Conservation (phyloP, 2,888 invertebrate species). For the Lasioglossum malachurum region DNA sequence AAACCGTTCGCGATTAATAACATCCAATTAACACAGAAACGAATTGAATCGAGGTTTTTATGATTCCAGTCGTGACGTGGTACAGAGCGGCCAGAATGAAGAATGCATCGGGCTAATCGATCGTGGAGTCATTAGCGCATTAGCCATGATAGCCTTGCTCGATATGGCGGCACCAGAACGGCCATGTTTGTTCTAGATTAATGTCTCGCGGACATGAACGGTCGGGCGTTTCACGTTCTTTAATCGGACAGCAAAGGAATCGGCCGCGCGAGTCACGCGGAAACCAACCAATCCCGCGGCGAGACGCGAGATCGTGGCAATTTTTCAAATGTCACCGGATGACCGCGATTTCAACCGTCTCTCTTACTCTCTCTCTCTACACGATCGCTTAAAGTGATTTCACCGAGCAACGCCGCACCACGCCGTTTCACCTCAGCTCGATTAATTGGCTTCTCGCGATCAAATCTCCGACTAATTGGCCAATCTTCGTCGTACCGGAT, state of each 20-base stretch:
- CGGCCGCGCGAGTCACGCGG: slow-evolving; percentile 38
- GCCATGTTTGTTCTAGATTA: slow-evolving; percentile 82
- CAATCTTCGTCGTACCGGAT: slow-evolving; percentile 7
- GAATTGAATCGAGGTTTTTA: neutral
- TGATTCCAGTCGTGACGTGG: neutral
- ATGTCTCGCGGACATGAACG: slow-evolving; percentile 79
- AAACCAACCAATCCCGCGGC: slow-evolving; percentile 28
- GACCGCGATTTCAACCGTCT: slow-evolving; percentile 20
- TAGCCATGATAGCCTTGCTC: slow-evolving; percentile 77
- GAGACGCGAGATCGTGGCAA: slow-evolving; percentile 10
- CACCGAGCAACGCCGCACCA: neutral
- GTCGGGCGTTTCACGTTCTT: slow-evolving; percentile 76
- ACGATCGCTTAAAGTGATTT: slow-evolving; percentile 40
- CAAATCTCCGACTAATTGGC: slow-evolving; percentile 16
- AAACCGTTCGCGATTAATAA: neutral
- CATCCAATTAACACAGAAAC: neutral
- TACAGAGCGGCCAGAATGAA: slow-evolving; percentile 8
- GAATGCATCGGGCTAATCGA: slow-evolving; percentile 79
- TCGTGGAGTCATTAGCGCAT: slow-evolving; percentile 81
- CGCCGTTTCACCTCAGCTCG: neutral
- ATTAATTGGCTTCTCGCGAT: slow-evolving; percentile 20
- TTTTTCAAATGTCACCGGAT: slow-evolving; percentile 38
- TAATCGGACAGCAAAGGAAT: slow-evolving; percentile 78
- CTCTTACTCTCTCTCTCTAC: neutral
- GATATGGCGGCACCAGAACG: slow-evolving; percentile 64